Evolutionary conservation across 2,888 invertebrate species (phyloP), one percentile per base, ranked within the genome.

Genomic region (Physocephala rufipes): DNA sequence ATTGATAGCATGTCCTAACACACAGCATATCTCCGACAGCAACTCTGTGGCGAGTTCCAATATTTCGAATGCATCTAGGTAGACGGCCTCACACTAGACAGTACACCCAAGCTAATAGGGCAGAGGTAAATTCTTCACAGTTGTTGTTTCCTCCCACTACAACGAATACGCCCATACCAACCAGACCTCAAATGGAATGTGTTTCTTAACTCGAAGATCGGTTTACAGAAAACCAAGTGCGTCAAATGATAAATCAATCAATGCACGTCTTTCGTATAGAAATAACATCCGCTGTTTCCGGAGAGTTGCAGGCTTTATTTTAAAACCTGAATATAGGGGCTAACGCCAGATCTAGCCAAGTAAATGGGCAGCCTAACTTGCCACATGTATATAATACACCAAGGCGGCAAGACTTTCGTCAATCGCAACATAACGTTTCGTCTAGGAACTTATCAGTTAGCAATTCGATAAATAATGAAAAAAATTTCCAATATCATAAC

Each of bases 401-500:
- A 24, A 55, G 53, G 24, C 53, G 53, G 9, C 21, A 55, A 21
- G 53, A 55, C 24, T 1, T 19, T n/a, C 53, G 53, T 2, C 53
- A 1, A 21, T 21, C 53, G 24, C 53, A 55, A 15, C 19, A 21
- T 21, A 21, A 2, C 19, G 24, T 4, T 24, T 55, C 53, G 53
- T 55, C 24, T 12, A 21, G 24, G 19, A 15, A 7, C 19, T n/a
- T 43, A 5, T 19, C 36, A 1, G 62, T 30, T 2, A 12, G n/a
- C 36, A 19, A 62, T 13, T 36, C 36, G 2, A 12, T 66, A 2
- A 21, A 21, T 28, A 67, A 47, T 12, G 73, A 73, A 59, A 58
- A n/a, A 64, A 45, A 65, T 70, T 47, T 24, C 64, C 9, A 67
- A 64, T 30, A 58, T 62, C 4, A 71, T 71, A 47, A 36, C 66